Percentiles rank a stretch among this genome's conserved stretches.
Evolutionary conservation across 2,113 vertebrate genomes (phyloP).

Genomic region (Plectropomus leopardus): DNA sequence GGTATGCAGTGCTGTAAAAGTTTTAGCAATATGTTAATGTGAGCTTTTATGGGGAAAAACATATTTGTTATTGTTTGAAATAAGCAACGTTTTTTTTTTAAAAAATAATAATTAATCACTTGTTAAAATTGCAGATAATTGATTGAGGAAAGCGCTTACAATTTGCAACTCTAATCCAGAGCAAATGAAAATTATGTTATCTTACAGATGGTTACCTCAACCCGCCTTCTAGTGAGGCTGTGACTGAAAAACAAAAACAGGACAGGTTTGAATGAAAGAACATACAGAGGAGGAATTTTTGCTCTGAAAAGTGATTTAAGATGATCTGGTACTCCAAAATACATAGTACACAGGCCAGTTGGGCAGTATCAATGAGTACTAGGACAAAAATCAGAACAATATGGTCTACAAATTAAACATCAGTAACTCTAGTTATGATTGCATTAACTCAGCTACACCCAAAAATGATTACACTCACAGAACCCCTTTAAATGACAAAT

Average conservation of each 20-base stretch:
- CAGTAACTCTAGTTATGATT: not conserved
- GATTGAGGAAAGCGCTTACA: slow-evolving; percentile 7
- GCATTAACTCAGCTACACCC: slow-evolving; percentile 7
- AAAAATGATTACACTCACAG: not conserved
- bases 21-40: too few relatives aligned
- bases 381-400: not conserved
- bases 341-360: not conserved
- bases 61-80: too few relatives aligned
- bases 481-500: not conserved
- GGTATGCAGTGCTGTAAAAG: too few relatives aligned
- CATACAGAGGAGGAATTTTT: not conserved
- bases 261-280: not conserved
- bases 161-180: not conserved
- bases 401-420: slow-evolving; percentile 8
- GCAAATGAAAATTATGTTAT: not conserved
- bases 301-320: not conserved
- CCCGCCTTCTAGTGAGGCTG: not conserved
- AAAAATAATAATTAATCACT: too few relatives aligned
- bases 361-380: not conserved
- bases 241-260: not conserved
- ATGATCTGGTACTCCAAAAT: not conserved
- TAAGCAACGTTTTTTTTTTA: too few relatives aligned
- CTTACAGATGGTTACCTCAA: slow-evolving; percentile 1
- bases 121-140: too few relatives aligned
- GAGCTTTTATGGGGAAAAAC: too few relatives aligned